Evolutionary conservation across 30 jellyfish, hydroid and myxozoan species (phyloP).

Genomic region (Calvadosia cruxmelitensis): DNA sequence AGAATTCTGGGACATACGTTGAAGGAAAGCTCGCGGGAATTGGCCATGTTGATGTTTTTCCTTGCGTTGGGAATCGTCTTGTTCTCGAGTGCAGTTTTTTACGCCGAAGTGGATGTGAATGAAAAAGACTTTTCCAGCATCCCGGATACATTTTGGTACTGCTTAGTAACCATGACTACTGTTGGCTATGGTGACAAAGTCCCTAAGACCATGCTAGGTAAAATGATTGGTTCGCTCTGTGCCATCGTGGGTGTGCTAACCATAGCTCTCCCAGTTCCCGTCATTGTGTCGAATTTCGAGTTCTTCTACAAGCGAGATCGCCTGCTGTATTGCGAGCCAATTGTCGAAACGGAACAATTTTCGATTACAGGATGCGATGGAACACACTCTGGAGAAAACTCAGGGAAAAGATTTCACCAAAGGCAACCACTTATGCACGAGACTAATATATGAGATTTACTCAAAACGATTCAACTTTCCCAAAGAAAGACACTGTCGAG

Average conservation of each 20-base stretch:
- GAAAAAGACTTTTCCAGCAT: constrained; percentile 54
- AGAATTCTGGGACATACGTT: constrained; percentile 88
- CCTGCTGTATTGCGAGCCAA: constrained; percentile 16
- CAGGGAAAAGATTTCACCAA: no score
- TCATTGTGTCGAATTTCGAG: constrained; percentile 84
- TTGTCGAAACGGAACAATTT: neutral
- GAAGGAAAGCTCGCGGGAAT: constrained; percentile 74
- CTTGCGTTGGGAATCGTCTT: constrained; percentile 66
- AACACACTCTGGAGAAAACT: no score
- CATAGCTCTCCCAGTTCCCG: constrained; percentile 90
- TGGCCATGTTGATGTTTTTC: constrained; percentile 84
- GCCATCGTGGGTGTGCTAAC: constrained; percentile 90
- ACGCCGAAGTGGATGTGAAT: constrained; percentile 78
- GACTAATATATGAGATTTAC: no score
- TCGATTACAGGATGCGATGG: no score
- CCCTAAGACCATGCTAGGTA: constrained; percentile 68
- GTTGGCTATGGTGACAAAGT: constrained; percentile 94
- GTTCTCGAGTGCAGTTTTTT: constrained; percentile 85
- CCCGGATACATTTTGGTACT: constrained; percentile 78
- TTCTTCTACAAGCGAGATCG: constrained; percentile 82
- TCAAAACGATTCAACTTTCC: no score
- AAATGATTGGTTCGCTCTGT: constrained; percentile 82
- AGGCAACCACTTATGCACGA: no score
- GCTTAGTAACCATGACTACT: constrained; percentile 91
- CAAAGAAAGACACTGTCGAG: no score